Conservation (phyloP, 2,113 vertebrate genomes). For the Lepus timidus region DNA sequence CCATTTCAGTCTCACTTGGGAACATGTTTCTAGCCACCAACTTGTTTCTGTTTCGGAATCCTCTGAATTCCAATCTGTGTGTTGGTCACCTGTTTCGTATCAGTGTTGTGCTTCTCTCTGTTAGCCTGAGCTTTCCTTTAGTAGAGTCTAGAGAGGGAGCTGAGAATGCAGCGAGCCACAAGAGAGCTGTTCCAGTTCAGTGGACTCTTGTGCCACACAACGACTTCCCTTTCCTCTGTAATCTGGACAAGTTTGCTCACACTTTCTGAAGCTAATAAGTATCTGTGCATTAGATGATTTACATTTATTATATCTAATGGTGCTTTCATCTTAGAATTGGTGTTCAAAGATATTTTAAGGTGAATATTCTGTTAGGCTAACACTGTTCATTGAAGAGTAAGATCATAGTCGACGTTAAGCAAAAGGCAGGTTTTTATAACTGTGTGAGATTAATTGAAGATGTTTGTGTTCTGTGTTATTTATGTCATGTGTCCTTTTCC, state of each 20-base stretch:
- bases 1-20: neutral
- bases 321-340: slow-evolving; percentile 90
- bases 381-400: slow-evolving; percentile 85
- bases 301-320: slow-evolving; percentile 89
- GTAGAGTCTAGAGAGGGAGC: slow-evolving; percentile 58
- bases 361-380: slow-evolving; percentile 87
- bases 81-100: slow-evolving; percentile 54
- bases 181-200: slow-evolving; percentile 48
- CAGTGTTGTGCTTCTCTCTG: slow-evolving; percentile 34
- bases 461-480: slow-evolving; percentile 85
- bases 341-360: slow-evolving; percentile 91
- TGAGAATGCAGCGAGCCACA: slow-evolving; percentile 53
- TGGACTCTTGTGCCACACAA: slow-evolving; percentile 56
- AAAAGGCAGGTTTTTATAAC: slow-evolving; percentile 75
- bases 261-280: slow-evolving; percentile 85
- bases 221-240: slow-evolving; percentile 73
- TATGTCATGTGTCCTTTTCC: slow-evolving; percentile 78
- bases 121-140: neutral
- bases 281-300: slow-evolving; percentile 89
- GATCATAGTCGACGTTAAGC: slow-evolving; percentile 81
- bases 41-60: neutral
- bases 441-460: slow-evolving; percentile 77
- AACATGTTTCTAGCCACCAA: neutral
- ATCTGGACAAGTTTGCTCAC: slow-evolving; percentile 63
- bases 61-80: neutral